These are phyloP conservation scores for Gambusia affinis DNA, from an alignment of 2,113 vertebrate species.

Conservation along the genomic window DNA sequence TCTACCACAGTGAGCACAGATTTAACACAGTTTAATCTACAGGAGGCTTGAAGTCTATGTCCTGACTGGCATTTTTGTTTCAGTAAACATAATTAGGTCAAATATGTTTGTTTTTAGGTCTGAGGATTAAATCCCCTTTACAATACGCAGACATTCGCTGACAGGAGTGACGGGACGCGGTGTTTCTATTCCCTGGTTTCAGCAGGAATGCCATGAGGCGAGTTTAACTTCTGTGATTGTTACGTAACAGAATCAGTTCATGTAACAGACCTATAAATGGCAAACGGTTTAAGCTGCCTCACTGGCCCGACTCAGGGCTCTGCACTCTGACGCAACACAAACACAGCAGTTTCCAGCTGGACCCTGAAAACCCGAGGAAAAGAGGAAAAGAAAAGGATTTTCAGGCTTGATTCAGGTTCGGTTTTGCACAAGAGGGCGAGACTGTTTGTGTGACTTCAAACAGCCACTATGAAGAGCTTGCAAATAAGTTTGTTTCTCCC, in stretches of 20 bases:
- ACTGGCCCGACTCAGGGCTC: constrained; percentile 34
- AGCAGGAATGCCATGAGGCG: constrained; percentile 52
- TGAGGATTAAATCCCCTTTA: not conserved
- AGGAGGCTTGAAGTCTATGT: not conserved
- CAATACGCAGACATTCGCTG: not conserved
- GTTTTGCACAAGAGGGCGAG: not conserved
- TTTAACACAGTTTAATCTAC: not conserved
- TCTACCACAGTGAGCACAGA: not conserved
- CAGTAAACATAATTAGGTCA: not conserved
- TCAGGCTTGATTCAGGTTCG: constrained; percentile 27
- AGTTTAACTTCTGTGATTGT: constrained; percentile 59
- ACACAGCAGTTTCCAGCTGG: constrained; percentile 52
- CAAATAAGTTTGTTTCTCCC: constrained; percentile 36
- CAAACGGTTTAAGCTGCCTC: constrained; percentile 66
- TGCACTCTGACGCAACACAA: not conserved
- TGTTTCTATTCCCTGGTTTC: constrained; percentile 36
- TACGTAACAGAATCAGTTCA: constrained; percentile 69
- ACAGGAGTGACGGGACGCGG: constrained; percentile 14
- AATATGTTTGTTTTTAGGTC: not conserved
- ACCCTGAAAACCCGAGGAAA: not conserved
- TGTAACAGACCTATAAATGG: constrained; percentile 69
- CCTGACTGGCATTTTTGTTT: not conserved
- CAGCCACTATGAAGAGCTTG: constrained; percentile 6
- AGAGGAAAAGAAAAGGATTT: constrained; percentile 4
- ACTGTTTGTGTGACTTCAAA: constrained; percentile 27